phyloP scores from a whole-genome alignment of 1,140 invertebrate species.

The Thaumetopoea pityocampa region DNA sequence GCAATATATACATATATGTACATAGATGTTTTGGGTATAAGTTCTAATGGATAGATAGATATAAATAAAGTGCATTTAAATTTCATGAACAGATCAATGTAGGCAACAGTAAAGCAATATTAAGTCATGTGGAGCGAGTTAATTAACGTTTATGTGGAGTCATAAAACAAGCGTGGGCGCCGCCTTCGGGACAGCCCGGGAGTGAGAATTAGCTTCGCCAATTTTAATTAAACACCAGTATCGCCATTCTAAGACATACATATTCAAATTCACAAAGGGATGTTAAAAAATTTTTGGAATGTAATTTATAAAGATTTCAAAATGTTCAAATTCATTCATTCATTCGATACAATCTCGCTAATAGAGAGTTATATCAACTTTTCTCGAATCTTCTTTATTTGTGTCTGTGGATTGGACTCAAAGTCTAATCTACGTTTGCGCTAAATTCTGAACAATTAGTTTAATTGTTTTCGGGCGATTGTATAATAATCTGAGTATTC shows the following conservation, averaged over 20 bases:
- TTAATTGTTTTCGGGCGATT: no score
- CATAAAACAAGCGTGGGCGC: conserved; percentile 42
- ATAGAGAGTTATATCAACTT: no score
- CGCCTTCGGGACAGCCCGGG: conserved; percentile 27
- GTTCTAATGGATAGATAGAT: background rate
- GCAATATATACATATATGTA: no score
- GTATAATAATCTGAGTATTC: no score
- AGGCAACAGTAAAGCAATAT: conserved; percentile 17
- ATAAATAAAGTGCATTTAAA: conserved; percentile 8
- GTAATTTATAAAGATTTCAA: no score
- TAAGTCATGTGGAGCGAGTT: conserved; percentile 44
- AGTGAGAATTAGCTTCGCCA: conserved; percentile 36
- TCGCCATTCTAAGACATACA: conserved; percentile 27
- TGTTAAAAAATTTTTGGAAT: no score
- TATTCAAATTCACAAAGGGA: conserved; percentile 29
- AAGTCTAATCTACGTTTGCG: no score
- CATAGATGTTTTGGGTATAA: background rate
- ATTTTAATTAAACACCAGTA: conserved; percentile 52
- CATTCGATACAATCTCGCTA: no score
- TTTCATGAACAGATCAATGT: conserved; percentile 10
- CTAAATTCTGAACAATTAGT: no score
- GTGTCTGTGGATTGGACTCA: no score
- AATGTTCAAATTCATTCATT: no score
- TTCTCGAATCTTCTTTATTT: no score
- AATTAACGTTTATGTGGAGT: conserved; percentile 60